These are phyloP conservation scores for Bombus huntii DNA, from an alignment of 1,140 invertebrate genomes.

Conservation along the genomic window DNA sequence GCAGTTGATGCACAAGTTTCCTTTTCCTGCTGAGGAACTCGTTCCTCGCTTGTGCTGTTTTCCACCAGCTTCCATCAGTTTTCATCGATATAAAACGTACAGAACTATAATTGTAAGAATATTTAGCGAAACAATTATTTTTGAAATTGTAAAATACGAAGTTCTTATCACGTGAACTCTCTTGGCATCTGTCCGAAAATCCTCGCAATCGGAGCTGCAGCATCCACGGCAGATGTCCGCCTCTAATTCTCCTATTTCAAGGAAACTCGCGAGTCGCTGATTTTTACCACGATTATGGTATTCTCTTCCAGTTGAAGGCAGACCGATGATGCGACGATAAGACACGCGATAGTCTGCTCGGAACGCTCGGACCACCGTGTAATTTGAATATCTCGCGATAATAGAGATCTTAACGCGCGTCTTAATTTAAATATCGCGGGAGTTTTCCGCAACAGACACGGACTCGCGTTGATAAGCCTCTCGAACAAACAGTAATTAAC, in stretches of 20 bases:
- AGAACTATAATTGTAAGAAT: too few relatives aligned
- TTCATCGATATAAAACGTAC: too few relatives aligned
- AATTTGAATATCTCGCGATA: constrained; percentile 20
- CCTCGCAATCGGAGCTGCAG: neutral
- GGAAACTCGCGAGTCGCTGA: neutral
- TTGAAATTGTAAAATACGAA: too few relatives aligned
- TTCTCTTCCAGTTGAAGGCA: neutral
- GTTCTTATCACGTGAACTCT: neutral
- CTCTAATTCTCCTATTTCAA: constrained; percentile 5
- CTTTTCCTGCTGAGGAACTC: too few relatives aligned
- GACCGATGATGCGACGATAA: constrained; percentile 31
- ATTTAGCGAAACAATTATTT: too few relatives aligned
- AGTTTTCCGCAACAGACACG: neutral
- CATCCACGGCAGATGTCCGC: neutral
- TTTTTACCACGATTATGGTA: constrained; percentile 9
- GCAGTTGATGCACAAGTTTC: too few relatives aligned
- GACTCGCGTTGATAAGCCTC: neutral
- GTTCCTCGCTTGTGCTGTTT: too few relatives aligned
- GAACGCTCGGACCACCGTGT: neutral
- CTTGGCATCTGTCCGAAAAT: neutral
- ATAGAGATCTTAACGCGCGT: constrained; percentile 13
- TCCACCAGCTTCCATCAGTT: too few relatives aligned
- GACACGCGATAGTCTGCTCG: neutral
- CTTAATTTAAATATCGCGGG: constrained; percentile 5
- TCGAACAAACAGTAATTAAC: neutral